Percentiles rank a stretch among this genome's conserved stretches.
phyloP scores from a whole-genome alignment of 2,113 vertebrate genomes.

The Empidonax alnorum region DNA sequence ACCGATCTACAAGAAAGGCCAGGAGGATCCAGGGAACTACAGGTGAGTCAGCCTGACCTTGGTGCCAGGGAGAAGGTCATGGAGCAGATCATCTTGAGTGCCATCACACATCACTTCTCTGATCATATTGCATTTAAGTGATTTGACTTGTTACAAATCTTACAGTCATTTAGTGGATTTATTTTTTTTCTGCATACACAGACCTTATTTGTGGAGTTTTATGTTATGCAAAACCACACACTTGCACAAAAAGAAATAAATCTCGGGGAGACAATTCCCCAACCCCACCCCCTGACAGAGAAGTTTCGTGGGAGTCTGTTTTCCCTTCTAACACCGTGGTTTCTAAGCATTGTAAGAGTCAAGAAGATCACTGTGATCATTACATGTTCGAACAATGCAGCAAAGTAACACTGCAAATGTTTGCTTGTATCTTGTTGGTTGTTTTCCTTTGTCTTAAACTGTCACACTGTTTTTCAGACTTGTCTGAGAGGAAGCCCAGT shows the following conservation, averaged over 20 bases:
- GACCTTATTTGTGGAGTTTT: neutral
- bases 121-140: neutral
- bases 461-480: neutral
- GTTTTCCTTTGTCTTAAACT: neutral
- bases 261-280: neutral
- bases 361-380: neutral
- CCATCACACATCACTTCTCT: neutral
- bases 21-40: neutral
- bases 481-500: neutral
- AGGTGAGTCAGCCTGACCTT: neutral
- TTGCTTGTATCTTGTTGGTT: neutral
- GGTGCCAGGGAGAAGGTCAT: neutral
- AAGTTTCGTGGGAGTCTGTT: neutral
- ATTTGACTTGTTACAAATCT: neutral
- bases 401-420: neutral
- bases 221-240: neutral
- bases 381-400: neutral
- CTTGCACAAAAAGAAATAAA: neutral
- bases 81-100: neutral
- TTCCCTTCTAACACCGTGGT: neutral
- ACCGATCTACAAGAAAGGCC: neutral
- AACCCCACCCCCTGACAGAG: rapidly evolving
- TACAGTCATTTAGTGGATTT: neutral
- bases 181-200: neutral
- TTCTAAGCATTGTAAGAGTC: neutral